phyloP scores from a whole-genome alignment of 2,888 invertebrate genomes.

The Aproaerema taeniolella region DNA sequence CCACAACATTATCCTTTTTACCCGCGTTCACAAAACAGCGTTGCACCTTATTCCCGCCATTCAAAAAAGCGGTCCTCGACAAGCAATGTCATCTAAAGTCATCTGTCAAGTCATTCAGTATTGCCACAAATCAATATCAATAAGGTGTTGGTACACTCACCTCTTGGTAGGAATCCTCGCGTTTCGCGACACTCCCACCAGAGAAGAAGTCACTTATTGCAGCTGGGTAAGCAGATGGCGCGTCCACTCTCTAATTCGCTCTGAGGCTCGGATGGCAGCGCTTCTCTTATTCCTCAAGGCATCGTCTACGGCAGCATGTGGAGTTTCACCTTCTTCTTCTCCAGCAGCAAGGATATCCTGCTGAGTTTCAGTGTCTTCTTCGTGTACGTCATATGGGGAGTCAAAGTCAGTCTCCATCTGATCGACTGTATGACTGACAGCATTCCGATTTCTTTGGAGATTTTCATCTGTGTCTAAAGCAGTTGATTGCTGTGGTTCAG shows the following conservation, averaged over 20 bases:
- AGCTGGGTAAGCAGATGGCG: neutral
- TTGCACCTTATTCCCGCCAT: too few relatives aligned
- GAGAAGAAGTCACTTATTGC: neutral
- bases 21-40: too few relatives aligned
- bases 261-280: neutral
- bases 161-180: too few relatives aligned
- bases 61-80: too few relatives aligned
- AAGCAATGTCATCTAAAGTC: too few relatives aligned
- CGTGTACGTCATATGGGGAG: neutral
- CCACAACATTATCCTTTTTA: too few relatives aligned
- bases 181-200: too few relatives aligned
- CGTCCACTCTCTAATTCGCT: neutral
- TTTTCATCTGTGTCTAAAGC: neutral
- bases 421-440: neutral
- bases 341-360: neutral
- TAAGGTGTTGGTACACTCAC: too few relatives aligned
- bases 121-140: too few relatives aligned
- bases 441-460: neutral
- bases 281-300: neutral
- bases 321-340: neutral
- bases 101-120: too few relatives aligned
- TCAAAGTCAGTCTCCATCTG: neutral
- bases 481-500: neutral
- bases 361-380: neutral
- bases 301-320: neutral